These are phyloP conservation scores for Tapirus indicus DNA, from an alignment of 2,797 vertebrate genomes.

Conservation along the genomic window DNA sequence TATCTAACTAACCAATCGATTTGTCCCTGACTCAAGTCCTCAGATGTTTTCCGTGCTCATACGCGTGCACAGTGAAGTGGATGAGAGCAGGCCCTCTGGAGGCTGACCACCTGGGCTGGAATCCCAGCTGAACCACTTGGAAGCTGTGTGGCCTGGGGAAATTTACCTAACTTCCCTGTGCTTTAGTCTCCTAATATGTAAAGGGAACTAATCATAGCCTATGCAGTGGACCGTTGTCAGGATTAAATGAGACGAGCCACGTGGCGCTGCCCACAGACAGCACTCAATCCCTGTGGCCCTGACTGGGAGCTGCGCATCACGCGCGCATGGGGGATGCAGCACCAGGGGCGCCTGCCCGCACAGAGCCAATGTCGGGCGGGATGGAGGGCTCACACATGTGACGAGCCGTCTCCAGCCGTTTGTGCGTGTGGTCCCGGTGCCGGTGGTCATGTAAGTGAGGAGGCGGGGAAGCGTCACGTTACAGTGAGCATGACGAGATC, in stretches of 20 bases:
- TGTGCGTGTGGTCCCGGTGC: fast-evolving
- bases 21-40: neutral
- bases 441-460: fast-evolving
- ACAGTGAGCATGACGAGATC: fast-evolving
- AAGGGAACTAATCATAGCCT: too few species aligned
- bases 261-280: fast-evolving
- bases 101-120: neutral
- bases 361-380: fast-evolving
- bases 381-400: fast-evolving
- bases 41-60: neutral
- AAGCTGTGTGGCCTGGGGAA: neutral
- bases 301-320: neutral
- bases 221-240: neutral
- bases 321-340: fast-evolving
- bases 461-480: fast-evolving
- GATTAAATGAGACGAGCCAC: neutral
- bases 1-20: neutral
- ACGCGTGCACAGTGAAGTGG: neutral
- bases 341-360: fast-evolving
- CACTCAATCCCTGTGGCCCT: neutral
- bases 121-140: neutral
- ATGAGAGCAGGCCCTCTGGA: neutral
- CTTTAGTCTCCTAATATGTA: neutral
- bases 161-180: neutral
- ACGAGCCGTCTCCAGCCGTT: neutral